Conservation (phyloP, 2,797 vertebrate genomes). For the Spondyliosoma cantharus region DNA sequence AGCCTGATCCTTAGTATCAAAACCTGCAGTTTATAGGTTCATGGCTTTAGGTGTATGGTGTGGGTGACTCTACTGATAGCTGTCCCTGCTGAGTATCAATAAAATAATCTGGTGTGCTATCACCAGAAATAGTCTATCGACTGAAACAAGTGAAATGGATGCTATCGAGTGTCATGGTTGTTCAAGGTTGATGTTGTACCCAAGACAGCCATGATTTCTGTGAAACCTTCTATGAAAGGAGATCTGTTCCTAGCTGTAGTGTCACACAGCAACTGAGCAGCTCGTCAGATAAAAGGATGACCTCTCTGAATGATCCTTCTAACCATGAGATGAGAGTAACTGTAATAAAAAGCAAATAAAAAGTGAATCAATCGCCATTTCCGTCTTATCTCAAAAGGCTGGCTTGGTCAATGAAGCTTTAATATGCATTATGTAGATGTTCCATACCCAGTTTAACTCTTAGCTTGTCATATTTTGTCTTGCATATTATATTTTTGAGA, state of each 20-base stretch:
- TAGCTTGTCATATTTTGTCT: not conserved
- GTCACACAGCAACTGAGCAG: not conserved
- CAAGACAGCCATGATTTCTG: not conserved
- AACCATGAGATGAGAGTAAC: not conserved
- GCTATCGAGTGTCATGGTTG: slow-evolving; percentile 29
- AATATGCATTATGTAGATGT: slow-evolving; percentile 3
- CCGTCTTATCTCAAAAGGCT: not conserved
- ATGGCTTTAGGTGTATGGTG: no score
- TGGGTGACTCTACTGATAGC: not conserved
- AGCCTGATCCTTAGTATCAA: not conserved
- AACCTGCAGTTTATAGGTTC: not conserved
- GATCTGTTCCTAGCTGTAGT: slow-evolving; percentile 7
- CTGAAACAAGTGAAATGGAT: slow-evolving; percentile 30
- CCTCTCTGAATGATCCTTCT: not conserved
- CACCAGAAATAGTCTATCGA: slow-evolving; percentile 22
- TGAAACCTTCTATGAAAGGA: slow-evolving; percentile 17
- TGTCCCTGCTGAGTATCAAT: slow-evolving; percentile 15
- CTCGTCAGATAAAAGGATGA: slow-evolving; percentile 18
- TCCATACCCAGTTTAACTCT: not conserved
- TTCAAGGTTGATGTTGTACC: slow-evolving; percentile 5
- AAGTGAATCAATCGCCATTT: not conserved
- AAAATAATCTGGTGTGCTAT: not conserved
- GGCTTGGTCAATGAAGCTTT: not conserved
- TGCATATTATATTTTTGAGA: not conserved
- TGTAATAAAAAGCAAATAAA: not conserved